phyloP scores from a whole-genome alignment of 2,888 invertebrate species.

The Carcina quercana region DNA sequence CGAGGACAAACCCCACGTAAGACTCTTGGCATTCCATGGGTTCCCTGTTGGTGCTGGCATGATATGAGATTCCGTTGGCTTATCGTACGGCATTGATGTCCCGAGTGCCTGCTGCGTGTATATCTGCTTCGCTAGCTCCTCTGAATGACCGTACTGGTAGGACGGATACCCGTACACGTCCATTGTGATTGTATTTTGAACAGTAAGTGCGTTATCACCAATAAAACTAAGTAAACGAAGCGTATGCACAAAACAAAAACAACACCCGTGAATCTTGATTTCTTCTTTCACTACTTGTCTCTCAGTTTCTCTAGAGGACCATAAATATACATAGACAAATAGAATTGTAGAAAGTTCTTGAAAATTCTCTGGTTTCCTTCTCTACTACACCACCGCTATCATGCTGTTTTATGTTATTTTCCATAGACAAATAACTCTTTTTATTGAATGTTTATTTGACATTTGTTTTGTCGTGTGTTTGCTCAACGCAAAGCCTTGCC shows the following conservation, averaged over 20 bases:
- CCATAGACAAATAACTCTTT: too few species aligned
- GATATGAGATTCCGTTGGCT: constrained; percentile 35
- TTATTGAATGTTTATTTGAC: too few species aligned
- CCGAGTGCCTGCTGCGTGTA: constrained; percentile 49
- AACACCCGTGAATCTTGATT: constrained; percentile 1
- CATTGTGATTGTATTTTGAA: constrained; percentile 34
- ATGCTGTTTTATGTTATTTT: too few species aligned
- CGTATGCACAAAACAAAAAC: not conserved
- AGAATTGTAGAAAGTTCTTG: constrained; percentile 17
- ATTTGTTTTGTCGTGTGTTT: too few species aligned
- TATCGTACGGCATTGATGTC: constrained; percentile 29
- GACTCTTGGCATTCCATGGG: constrained; percentile 69
- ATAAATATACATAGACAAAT: constrained; percentile 1
- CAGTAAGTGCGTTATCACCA: not conserved
- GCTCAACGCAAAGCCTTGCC: constrained; percentile 1
- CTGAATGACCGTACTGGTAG: constrained; percentile 49
- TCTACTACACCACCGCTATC: too few species aligned
- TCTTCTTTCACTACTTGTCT: not conserved
- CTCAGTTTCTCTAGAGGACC: not conserved
- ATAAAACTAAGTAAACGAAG: not conserved
- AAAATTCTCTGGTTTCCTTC: constrained; percentile 17
- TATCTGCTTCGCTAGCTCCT: constrained; percentile 56
- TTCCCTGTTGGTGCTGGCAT: constrained; percentile 59
- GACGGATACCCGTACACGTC: constrained; percentile 52
- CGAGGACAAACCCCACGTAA: constrained; percentile 67